Base-by-base conservation (phyloP, 2,797 vertebrate species). In the Eupleurogrammus muticus region DNA sequence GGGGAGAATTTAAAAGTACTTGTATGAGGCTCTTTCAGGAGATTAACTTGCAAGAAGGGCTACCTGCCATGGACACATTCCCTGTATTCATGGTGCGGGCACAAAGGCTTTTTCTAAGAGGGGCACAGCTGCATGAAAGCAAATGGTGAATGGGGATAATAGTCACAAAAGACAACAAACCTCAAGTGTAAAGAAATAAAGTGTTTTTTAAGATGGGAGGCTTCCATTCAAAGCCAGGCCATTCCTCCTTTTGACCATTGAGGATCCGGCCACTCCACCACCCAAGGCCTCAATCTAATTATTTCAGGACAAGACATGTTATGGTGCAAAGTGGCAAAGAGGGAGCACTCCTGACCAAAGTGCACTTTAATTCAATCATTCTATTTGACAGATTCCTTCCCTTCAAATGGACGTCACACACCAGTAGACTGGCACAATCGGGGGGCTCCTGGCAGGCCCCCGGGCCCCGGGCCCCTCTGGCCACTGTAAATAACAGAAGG, bases 21-120 rank as follows among this genome's bases (percentile, higher is more conserved):
- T 95, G 90, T 95, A 92, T 92, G 88, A 90, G 84, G 73, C 88
- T 92, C 92, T 94, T 94, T 95, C 89, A 94, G 85, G 87, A 95
- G 94, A 95, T 95, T 94, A 95, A 95, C 92, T 95, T 94, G 91
- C 92, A 92, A 92, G 92, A 89, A 95, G 94, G 93, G 92, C 93
- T 94, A 95, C 93, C 93, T 95, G 93, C 92, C 93, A 94, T 71
- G 82, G 92, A 94, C 91, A 89, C 92, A 93, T 93, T 93, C 89
- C 86, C 87, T 88, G 89, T 89, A 93, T 94, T 94, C 93, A 94
- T 90, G 83, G 88, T 80, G 81, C 54, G 60, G 49, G 69, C 91
- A 95, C 92, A 95, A 95, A 94, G 88, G 89, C 83, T 83, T 93
- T 90, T 69, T 92, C 91, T 89, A 90, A 91, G 85, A 92, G 89